Evolutionary conservation across 1,140 invertebrate genomes (phyloP).

Genomic region (Papilio helenus): DNA sequence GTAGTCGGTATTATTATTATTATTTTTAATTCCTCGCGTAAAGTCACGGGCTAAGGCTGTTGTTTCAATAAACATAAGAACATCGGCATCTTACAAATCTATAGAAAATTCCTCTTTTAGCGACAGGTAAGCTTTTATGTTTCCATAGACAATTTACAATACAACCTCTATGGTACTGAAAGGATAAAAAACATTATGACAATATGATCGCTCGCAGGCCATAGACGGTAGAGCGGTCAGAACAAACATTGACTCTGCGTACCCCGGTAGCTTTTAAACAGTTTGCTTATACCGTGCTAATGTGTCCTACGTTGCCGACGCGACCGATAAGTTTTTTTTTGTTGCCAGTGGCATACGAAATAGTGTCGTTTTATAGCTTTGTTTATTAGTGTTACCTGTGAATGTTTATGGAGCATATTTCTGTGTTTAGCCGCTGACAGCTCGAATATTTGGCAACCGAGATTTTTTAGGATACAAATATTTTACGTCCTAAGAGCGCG

Average conservation of each 20-base stretch:
- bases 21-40: too few relatives aligned
- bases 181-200: slow-evolving; percentile 20
- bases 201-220: slow-evolving; percentile 4
- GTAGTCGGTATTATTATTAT: too few relatives aligned
- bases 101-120: neutral
- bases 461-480: neutral
- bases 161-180: slow-evolving; percentile 16
- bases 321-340: slow-evolving; percentile 27
- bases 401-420: neutral
- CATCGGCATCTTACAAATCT: neutral
- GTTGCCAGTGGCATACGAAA: slow-evolving; percentile 19
- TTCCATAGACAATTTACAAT: neutral
- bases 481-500: too few relatives aligned
- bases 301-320: slow-evolving; percentile 49
- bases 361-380: slow-evolving; percentile 19
- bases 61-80: neutral
- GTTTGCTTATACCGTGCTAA: slow-evolving; percentile 69
- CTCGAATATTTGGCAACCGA: neutral
- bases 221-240: slow-evolving; percentile 17
- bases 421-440: neutral
- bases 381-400: neutral
- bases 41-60: too few relatives aligned
- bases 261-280: slow-evolving; percentile 78
- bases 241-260: slow-evolving; percentile 72
- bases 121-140: slow-evolving; percentile 1